phyloP scores from a whole-genome alignment of 2,888 invertebrate genomes.

The Agonopterix subpropinquella region DNA sequence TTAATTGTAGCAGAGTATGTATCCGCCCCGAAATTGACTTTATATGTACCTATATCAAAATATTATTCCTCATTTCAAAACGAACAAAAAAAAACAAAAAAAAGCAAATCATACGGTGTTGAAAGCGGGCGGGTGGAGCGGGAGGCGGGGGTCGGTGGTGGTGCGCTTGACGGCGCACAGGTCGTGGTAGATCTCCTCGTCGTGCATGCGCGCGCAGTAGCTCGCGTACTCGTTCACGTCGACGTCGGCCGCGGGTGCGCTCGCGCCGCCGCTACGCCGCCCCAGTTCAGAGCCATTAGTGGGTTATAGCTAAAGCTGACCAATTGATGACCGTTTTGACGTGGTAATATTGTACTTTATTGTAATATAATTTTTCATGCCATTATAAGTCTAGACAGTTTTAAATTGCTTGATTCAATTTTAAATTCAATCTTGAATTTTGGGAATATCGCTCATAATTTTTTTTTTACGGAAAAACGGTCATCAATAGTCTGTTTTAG shows the following conservation, averaged over 20 bases:
- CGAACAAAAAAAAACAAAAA: slow-evolving; percentile 20
- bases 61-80: not conserved
- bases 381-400: no score
- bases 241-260: slow-evolving; percentile 26
- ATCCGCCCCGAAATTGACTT: no score
- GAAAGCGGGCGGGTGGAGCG: slow-evolving; percentile 52
- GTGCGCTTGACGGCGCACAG: slow-evolving; percentile 84
- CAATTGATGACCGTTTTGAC: no score
- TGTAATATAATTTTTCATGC: no score
- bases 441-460: no score
- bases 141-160: slow-evolving; percentile 69
- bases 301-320: slow-evolving; percentile 17
- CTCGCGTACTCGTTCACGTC: slow-evolving; percentile 79
- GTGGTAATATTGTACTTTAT: no score
- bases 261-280: slow-evolving; percentile 30
- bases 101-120: slow-evolving; percentile 66
- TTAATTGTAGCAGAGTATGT: no score
- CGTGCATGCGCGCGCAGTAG: slow-evolving; percentile 83
- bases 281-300: not conserved
- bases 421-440: no score
- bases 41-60: no score
- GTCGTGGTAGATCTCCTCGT: slow-evolving; percentile 97
- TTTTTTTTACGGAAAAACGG: no score
- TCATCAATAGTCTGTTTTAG: no score
- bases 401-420: no score